Evolutionary conservation across 2,888 invertebrate species (phyloP), one percentile per base, ranked within the genome.

Genomic region (Pemphredon lugubris): DNA sequence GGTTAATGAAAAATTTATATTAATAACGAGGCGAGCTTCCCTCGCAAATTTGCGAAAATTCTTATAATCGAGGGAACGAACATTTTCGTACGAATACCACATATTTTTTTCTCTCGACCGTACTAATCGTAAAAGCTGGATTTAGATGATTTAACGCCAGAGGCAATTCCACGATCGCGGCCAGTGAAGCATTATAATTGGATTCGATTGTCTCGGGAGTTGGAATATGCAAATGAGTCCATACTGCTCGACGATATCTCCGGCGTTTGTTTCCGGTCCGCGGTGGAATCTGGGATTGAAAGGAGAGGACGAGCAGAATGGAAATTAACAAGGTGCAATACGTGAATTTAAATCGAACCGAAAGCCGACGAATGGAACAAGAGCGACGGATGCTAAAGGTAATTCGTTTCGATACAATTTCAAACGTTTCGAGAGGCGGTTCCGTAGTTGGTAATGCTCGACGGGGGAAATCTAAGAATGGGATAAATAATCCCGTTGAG

Each of bases 171-270:
- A 16, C 18, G 51, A 66, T 73, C 63, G 61, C 32, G 42, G 7
- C 39, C 59, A 44, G 30, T 32, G 60, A 63, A 59, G 57, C 73
- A 57, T 63, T 69, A 79, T 83, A 84, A 84, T 83, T 82, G 84
- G 72, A 84, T 75, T 74, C 70, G 78, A 77, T 84, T 82, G 79
- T 83, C 79, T 77, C 64, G 73, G 58, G 63, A 57, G 55, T 54
- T 73, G 74, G 64, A 81, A 71, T 82, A 83, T 83, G 83, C 77
- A 83, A 83, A 83, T 82, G 67, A 70, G 74, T 77, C 53, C 58
- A 75, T 69, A 73, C 45, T 54, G 51, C 54, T 55, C 59, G 44
- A 30, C 51, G 40, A 72, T 73, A 69, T 77, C 60, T 50, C 55
- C 42, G 34, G 14, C 57, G 45, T 37, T 63, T 69, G 60, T 58